Percentiles rank a stretch among this genome's conserved stretches.
Conservation (phyloP, 2,888 invertebrate genomes). For the Tiliacea citrago region DNA sequence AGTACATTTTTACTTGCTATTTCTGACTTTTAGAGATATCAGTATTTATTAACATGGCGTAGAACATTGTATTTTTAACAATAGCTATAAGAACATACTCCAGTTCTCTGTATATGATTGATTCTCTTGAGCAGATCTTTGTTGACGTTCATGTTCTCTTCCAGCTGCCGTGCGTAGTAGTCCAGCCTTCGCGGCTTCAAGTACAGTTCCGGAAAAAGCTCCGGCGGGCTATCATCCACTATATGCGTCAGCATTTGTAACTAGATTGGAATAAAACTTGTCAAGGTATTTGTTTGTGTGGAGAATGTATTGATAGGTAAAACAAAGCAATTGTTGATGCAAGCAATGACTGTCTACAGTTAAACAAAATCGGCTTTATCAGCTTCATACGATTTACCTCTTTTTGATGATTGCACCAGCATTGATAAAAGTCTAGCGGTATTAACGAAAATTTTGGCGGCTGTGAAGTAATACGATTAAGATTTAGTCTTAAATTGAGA, state of each 20-base stretch:
- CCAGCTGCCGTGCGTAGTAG: conserved; percentile 83
- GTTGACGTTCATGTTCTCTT: conserved; percentile 89
- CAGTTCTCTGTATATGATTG: conserved; percentile 90
- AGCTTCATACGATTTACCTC: conserved; percentile 73
- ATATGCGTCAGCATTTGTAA: conserved; percentile 80
- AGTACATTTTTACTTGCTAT: not conserved
- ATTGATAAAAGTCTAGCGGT: conserved; percentile 78
- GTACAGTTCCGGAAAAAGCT: conserved; percentile 88
- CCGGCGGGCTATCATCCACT: conserved; percentile 90
- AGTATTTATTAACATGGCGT: not conserved
- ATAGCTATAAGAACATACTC: conserved; percentile 78
- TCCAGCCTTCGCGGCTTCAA: conserved; percentile 89
- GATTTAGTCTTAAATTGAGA: not conserved
- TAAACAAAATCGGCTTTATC: not conserved
- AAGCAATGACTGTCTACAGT: not conserved
- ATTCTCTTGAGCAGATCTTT: conserved; percentile 91
- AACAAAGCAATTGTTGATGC: not conserved
- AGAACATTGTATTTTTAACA: not conserved
- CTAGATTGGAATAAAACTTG: conserved; percentile 63
- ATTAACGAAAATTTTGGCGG: conserved; percentile 83
- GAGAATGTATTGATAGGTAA: not conserved
- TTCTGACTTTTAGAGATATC: not conserved
- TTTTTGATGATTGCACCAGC: conserved; percentile 87
- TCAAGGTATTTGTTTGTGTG: not conserved
- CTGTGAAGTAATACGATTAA: conserved; percentile 72